These are phyloP conservation scores for Pimephales promelas DNA, from an alignment of 2,113 vertebrate species.

Conservation along the genomic window DNA sequence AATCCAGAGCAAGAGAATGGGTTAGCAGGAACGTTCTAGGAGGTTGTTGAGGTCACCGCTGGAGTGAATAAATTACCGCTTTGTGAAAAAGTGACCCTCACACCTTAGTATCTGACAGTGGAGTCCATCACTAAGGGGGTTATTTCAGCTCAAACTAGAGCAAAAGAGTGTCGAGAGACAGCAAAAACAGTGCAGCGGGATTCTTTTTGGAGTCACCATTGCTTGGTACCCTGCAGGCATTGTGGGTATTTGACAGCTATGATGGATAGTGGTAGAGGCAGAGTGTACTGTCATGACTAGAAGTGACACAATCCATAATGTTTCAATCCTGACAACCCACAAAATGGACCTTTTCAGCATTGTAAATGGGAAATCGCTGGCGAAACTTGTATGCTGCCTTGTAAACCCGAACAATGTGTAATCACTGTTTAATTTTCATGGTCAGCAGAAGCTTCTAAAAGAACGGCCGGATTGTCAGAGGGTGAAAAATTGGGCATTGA, in stretches of 20 bases:
- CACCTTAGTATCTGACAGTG: slow-evolving; percentile 13
- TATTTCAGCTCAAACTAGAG: slow-evolving; percentile 16
- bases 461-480: slow-evolving; percentile 19
- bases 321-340: slow-evolving; percentile 42
- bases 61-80: slow-evolving; percentile 52
- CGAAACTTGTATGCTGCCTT: slow-evolving; percentile 24
- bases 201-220: slow-evolving; percentile 42
- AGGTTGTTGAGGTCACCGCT: slow-evolving; percentile 47
- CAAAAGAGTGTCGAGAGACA: slow-evolving; percentile 4
- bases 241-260: slow-evolving; percentile 42
- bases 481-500: slow-evolving; percentile 14
- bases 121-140: slow-evolving; percentile 16
- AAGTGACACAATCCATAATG: slow-evolving; percentile 45
- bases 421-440: slow-evolving; percentile 40
- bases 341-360: slow-evolving; percentile 41
- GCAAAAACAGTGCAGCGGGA: slow-evolving; percentile 13
- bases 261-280: slow-evolving; percentile 44
- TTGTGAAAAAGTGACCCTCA: slow-evolving; percentile 6
- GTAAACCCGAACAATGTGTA: slow-evolving; percentile 38
- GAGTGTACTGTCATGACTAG: slow-evolving; percentile 41
- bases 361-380: slow-evolving; percentile 23
- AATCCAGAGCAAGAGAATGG: slow-evolving; percentile 49
- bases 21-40: slow-evolving; percentile 44
- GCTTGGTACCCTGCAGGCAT: slow-evolving; percentile 43
- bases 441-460: slow-evolving; percentile 17